A percentile compares a stretch with the other conserved stretches of the same genome.
These are phyloP conservation scores for Podiceps cristatus DNA, from an alignment of 2,113 vertebrate species.

Conservation along the genomic window DNA sequence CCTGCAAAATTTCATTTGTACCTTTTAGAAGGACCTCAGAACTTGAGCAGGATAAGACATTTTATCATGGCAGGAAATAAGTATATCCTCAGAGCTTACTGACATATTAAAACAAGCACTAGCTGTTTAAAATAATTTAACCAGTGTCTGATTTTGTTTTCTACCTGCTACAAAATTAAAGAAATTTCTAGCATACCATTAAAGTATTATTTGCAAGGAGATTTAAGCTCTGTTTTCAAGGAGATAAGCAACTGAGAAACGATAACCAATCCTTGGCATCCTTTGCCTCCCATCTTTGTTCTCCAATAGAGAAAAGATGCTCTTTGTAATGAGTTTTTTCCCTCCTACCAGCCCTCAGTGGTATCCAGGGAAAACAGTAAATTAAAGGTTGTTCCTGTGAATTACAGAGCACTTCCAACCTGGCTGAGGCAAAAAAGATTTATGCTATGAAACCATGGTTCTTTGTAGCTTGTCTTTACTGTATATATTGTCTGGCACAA, in stretches of 20 bases:
- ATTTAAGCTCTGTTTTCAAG: neutral
- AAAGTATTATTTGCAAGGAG: neutral
- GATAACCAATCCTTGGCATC: slow-evolving; percentile 4
- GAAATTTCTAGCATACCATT: neutral
- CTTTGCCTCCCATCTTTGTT: neutral
- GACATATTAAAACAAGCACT: neutral
- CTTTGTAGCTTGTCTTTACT: slow-evolving; percentile 43
- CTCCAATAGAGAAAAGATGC: neutral
- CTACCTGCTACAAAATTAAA: slow-evolving; percentile 3
- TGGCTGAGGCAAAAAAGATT: slow-evolving; percentile 62
- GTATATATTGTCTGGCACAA: slow-evolving; percentile 30
- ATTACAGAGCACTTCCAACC: slow-evolving; percentile 66
- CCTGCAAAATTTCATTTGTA: neutral
- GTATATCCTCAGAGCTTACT: neutral
- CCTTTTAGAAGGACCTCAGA: neutral
- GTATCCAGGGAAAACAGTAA: slow-evolving; percentile 62
- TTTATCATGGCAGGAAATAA: neutral
- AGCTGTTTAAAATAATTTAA: neutral
- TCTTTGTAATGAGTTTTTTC: slow-evolving; percentile 55
- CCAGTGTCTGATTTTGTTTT: neutral
- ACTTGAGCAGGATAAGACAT: neutral
- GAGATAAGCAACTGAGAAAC: neutral
- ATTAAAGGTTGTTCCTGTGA: slow-evolving; percentile 69
- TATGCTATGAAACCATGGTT: slow-evolving; percentile 55
- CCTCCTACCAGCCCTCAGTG: slow-evolving; percentile 26